Evolutionary conservation across 2,113 vertebrate species (phyloP).

Genomic region (mouse (Mus musculus)): GRCm39 chr16:51878001-51878500

Average conservation of each 20-base stretch:
- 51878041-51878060: not conserved
- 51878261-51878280: not conserved
- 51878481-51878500: not conserved
- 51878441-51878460: not conserved
- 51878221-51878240: not conserved
- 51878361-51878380: not conserved
- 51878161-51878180: not conserved
- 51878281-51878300: not conserved
- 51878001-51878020: not conserved
- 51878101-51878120: not conserved
- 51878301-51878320: not conserved
- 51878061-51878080: not conserved
- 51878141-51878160: not conserved
- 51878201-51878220: not conserved
- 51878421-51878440: not conserved
- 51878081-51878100: not conserved
- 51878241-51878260: not conserved
- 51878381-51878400: not conserved
- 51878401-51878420: not conserved
- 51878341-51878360: not conserved
- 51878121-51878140: not conserved
- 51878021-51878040: not conserved
- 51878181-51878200: not conserved
- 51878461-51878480: conserved; percentile 20
- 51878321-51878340: not conserved